Percentiles rank a stretch among this genome's conserved stretches.
Conservation (phyloP, 2,888 invertebrate genomes). For the Dolichopus griseipennis region DNA sequence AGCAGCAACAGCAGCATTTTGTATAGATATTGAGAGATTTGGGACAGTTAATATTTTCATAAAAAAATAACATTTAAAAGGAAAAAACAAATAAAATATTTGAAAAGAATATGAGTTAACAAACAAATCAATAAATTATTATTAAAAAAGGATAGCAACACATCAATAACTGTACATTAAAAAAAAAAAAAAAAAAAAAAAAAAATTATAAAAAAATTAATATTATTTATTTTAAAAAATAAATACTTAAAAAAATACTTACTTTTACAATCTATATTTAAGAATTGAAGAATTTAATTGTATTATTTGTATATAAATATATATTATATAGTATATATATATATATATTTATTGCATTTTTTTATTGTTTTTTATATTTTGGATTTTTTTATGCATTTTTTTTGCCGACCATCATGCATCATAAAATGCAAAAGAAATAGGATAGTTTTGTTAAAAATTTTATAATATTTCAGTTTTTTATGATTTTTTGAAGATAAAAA, state of each 20-base stretch:
- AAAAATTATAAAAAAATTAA: not conserved
- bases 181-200: not conserved
- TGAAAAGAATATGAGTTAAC: not conserved
- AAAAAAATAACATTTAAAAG: too few relatives aligned
- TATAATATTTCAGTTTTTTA: not conserved
- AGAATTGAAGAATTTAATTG: constrained; percentile 21
- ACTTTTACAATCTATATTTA: constrained; percentile 30
- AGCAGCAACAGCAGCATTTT: too few relatives aligned
- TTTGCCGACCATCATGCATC: not conserved
- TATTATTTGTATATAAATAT: constrained; percentile 20
- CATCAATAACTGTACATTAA: not conserved
- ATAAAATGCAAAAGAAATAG: not conserved
- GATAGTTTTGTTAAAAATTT: not conserved
- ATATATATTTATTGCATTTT: constrained; percentile 22
- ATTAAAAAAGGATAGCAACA: not conserved
- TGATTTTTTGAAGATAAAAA: too few relatives aligned
- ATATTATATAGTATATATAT: not conserved
- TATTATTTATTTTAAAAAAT: too few relatives aligned
- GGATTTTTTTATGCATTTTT: not conserved
- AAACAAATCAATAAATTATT: not conserved
- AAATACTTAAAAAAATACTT: constrained; percentile 23
- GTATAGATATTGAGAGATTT: too few relatives aligned
- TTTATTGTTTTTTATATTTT: too few relatives aligned
- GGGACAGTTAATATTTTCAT: too few relatives aligned
- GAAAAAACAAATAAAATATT: too few relatives aligned